Base-by-base conservation (phyloP, 92 coral and sea anemone species). In the Palythoa grandis region DNA sequence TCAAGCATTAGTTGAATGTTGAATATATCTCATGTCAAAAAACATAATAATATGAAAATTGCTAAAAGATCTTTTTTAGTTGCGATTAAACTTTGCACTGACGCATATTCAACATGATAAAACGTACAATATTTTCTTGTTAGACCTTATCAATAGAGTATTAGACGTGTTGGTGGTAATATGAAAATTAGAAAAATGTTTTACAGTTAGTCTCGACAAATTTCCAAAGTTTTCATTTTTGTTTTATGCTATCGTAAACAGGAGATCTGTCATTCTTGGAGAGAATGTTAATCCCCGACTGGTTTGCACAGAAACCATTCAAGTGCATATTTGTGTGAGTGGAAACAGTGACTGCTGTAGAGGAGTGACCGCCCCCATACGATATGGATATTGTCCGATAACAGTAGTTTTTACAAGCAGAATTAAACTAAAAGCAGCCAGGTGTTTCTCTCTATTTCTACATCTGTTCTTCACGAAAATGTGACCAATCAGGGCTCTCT, bases 271-370 rank as follows among this genome's bases (percentile, higher is more conserved):
- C 29, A 19, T 19, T 63, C 25, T 63, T n/a, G 69, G 69, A 63
- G 69, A 63, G 22, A 12, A 19, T n/a, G 11, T 63, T 63, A 63
- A n/a, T 24, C 19, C 25, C 20, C 69, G 69, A 63, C 19, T 63
- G 69, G 69, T n/a, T 63, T 63, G 69, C 69, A 19, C 69, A 63
- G 69, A 63, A 63, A 63, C 69, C 69, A 63, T 63, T 63, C 69
- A n/a, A n/a, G 69, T 63, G 29, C 22, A 56, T 60, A 8, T 19
- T 63, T 63, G 69, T 63, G 69, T 22, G 69, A 63, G 23, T 63
- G 69, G 29, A n/a, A 63, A n/a, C 69, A 63, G 69, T 63, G 69
- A 63, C 69, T 29, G 22, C 69, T n/a, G 19, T 63, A 23, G 69
- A 19, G 69, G 69, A 63, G 10, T 63, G 9, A 63, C 69, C 69